A percentile compares a stretch with the other conserved stretches of the same genome.
phyloP scores from a whole-genome alignment of 2,888 invertebrate species.

The Eledone cirrhosa region DNA sequence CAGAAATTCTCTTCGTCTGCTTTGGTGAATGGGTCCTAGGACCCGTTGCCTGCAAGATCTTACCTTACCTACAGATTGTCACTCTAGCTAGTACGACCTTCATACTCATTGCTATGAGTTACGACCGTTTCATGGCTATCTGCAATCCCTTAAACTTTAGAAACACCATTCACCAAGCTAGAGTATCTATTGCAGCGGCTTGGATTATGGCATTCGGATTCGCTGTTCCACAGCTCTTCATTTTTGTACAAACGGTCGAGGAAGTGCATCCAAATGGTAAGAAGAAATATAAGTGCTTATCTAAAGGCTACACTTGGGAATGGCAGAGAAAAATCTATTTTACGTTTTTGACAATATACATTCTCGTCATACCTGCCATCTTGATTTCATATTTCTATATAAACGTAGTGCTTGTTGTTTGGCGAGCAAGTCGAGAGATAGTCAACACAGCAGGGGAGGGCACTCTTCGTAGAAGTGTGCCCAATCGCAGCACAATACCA shows the following conservation, averaged over 20 bases:
- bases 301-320: conserved; percentile 65
- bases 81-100: conserved; percentile 68
- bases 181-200: conserved; percentile 62
- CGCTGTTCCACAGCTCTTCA: conserved; percentile 66
- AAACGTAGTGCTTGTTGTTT: conserved; percentile 66
- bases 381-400: conserved; percentile 68
- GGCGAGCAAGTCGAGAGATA: conserved; percentile 60
- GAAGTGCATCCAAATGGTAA: conserved; percentile 60
- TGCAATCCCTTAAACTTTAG: conserved; percentile 65
- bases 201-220: conserved; percentile 66
- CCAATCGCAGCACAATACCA: conserved; percentile 63
- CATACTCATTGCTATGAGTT: conserved; percentile 67
- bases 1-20: conserved; percentile 67
- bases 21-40: conserved; percentile 68
- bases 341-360: conserved; percentile 67
- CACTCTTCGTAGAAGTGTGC: conserved; percentile 43
- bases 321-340: conserved; percentile 68
- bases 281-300: conserved; percentile 60
- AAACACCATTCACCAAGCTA: conserved; percentile 59
- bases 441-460: conserved; percentile 35
- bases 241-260: conserved; percentile 63
- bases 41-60: conserved; percentile 63
- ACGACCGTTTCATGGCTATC: conserved; percentile 66
- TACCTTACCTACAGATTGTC: conserved; percentile 66
- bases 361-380: conserved; percentile 66